These are phyloP conservation scores for Ailurus styani DNA, from an alignment of 2,113 vertebrate species.

Conservation along the genomic window DNA sequence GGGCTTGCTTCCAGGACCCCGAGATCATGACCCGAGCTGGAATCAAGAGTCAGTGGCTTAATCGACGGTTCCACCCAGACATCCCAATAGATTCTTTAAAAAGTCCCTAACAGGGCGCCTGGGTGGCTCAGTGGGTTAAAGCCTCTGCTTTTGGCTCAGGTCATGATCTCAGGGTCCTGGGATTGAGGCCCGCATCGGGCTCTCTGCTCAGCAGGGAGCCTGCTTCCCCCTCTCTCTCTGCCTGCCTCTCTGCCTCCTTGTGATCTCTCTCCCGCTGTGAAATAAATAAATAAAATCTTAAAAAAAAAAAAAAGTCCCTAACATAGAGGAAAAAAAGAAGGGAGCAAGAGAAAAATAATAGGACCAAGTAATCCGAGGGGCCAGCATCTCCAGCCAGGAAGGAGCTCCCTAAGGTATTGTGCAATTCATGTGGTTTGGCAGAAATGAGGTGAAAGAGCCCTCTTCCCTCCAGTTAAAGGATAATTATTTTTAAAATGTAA, in stretches of 20 bases:
- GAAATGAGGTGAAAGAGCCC: background rate
- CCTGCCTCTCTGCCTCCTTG: too few relatives aligned
- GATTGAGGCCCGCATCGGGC: too few relatives aligned
- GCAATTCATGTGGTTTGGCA: background rate
- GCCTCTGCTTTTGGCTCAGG: too few relatives aligned
- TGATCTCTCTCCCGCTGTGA: too few relatives aligned
- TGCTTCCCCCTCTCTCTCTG: too few relatives aligned
- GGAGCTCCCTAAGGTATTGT: background rate
- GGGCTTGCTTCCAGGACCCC: background rate
- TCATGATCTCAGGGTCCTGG: too few relatives aligned
- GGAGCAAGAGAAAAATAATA: background rate
- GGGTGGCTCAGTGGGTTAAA: too few relatives aligned
- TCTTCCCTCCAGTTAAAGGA: background rate
- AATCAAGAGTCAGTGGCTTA: background rate
- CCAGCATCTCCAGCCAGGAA: background rate
- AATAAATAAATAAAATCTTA: too few relatives aligned
- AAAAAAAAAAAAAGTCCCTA: background rate
- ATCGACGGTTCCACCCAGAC: background rate
- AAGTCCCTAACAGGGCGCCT: background rate
- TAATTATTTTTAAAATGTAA: slow-evolving; percentile 8
- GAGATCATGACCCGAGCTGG: background rate
- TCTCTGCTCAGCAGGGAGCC: too few relatives aligned
- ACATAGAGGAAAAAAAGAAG: background rate
- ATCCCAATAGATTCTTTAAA: background rate
- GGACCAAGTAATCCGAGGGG: background rate